A percentile compares a stretch with the other conserved stretches of the same genome.
Conservation (phyloP, 1,140 invertebrate species). For the Trichonephila clavipes region DNA sequence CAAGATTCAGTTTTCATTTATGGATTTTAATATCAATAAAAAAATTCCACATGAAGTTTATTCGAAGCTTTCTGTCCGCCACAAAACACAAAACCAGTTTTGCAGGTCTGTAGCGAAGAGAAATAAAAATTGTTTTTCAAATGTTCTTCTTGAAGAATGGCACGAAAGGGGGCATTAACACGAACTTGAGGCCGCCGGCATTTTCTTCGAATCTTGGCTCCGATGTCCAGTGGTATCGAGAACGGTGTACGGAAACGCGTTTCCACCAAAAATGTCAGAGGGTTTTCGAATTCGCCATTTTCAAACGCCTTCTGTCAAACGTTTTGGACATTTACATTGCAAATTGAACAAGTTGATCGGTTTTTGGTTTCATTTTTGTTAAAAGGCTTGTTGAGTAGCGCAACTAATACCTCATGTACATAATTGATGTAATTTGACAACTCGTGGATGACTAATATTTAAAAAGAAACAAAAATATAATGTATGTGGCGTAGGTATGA, state of each 20-base stretch:
- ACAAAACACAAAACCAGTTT: not conserved
- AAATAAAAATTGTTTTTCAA: slow-evolving; percentile 9
- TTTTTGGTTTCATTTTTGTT: not conserved
- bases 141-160: slow-evolving; percentile 13
- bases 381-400: not conserved
- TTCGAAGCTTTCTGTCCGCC: not conserved
- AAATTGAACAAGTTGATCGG: not conserved
- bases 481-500: no score
- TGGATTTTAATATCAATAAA: not conserved
- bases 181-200: not conserved
- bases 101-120: not conserved
- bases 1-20: not conserved
- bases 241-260: not conserved
- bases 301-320: slow-evolving; percentile 5
- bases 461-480: no score
- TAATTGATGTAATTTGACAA: no score
- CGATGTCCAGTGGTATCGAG: not conserved
- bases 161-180: slow-evolving; percentile 20
- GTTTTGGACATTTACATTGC: not conserved
- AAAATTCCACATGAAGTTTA: not conserved
- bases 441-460: no score
- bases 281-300: not conserved
- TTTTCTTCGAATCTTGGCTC: not conserved
- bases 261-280: not conserved
- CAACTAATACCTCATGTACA: no score